Conservation (phyloP, 2,797 vertebrate genomes). For the Lates japonicus region DNA sequence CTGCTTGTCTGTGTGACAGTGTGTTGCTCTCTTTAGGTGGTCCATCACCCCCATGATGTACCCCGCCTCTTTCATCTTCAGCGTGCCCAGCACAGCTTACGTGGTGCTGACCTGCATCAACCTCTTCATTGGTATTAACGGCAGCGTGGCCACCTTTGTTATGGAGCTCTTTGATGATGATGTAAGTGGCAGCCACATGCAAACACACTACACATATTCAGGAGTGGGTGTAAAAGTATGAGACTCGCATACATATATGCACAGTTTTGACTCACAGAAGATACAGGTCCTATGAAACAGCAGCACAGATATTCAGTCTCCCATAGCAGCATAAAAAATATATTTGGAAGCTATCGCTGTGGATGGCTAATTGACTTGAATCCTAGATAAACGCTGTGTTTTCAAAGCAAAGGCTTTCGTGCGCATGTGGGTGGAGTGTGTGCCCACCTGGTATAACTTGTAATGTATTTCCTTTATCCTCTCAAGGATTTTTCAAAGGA, state of each 20-base stretch:
- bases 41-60: conserved; percentile 98
- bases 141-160: conserved; percentile 96
- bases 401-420: conserved; percentile 44
- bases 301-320: conserved; percentile 10
- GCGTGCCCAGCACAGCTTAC: conserved; percentile 96
- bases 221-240: not conserved
- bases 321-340: conserved; percentile 25
- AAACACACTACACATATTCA: not conserved
- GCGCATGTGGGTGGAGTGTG: conserved; percentile 42
- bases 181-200: conserved; percentile 79
- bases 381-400: conserved; percentile 58
- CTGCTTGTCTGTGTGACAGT: not conserved
- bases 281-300: conserved; percentile 24
- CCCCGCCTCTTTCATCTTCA: conserved; percentile 96
- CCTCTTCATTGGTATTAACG: conserved; percentile 98
- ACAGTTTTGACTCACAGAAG: not conserved
- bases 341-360: conserved; percentile 33
- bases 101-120: conserved; percentile 97
- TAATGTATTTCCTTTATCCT: conserved; percentile 72
- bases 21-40: conserved; percentile 85
- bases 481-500: conserved; percentile 73
- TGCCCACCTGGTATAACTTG: conserved; percentile 66
- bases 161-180: conserved; percentile 94
- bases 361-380: conserved; percentile 66
- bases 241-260: not conserved